A percentile compares a stretch with the other conserved stretches of the same genome.
Conservation (phyloP, 2,113 vertebrate species). For the Dipodomys spectabilis region DNA sequence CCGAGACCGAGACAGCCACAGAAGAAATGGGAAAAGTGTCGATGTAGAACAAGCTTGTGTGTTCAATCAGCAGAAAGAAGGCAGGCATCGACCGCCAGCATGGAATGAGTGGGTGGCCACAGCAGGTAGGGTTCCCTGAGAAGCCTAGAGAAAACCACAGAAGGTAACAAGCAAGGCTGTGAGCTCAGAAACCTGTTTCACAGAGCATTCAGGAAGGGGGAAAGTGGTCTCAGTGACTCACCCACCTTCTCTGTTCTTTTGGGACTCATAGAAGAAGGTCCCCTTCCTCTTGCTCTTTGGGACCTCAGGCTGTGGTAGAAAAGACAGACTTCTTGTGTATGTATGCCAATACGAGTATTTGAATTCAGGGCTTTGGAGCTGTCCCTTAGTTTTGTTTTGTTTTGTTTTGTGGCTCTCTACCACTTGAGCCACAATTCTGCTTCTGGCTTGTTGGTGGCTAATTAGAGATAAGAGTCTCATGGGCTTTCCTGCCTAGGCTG, state of each 20-base stretch:
- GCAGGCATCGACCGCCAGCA: accelerated
- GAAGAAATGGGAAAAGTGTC: neutral
- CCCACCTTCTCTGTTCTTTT: neutral
- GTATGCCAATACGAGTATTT: no score
- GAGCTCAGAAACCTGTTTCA: neutral
- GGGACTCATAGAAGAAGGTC: neutral
- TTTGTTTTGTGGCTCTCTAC: no score
- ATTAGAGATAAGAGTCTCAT: no score
- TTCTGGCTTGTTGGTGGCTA: no score
- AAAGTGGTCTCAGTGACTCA: neutral
- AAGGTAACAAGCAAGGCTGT: neutral
- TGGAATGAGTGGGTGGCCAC: neutral
- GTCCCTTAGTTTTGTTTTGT: no score
- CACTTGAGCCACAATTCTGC: no score
- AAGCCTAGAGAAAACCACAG: neutral
- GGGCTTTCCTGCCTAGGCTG: no score
- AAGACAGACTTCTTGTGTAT: no score
- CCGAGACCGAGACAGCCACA: neutral
- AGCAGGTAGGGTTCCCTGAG: accelerated
- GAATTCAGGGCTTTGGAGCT: no score
- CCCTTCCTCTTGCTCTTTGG: neutral
- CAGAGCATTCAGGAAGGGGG: neutral
- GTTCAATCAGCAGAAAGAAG: neutral
- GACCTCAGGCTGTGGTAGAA: no score
- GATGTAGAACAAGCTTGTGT: neutral